Percentiles rank a stretch among this genome's conserved stretches.
These are phyloP conservation scores for Dryadula phaetusa DNA, from an alignment of 2,888 invertebrate species.

Conservation along the genomic window DNA sequence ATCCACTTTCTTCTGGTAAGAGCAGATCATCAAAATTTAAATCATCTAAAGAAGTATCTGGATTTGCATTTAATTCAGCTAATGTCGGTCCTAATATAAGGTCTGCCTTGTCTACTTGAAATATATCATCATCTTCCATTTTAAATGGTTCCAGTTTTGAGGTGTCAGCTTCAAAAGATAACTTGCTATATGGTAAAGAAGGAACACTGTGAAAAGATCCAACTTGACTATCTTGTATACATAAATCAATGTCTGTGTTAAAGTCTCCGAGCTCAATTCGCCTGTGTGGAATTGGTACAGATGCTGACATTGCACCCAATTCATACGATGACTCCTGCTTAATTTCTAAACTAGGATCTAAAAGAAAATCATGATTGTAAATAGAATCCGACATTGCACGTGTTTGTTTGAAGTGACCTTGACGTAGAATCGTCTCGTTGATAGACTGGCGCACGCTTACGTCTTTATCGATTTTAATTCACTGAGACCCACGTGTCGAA, in stretches of 20 bases:
- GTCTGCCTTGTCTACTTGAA: constrained; percentile 94
- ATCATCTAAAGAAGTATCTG: constrained; percentile 92
- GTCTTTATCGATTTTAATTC: constrained; percentile 78
- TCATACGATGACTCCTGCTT: constrained; percentile 86
- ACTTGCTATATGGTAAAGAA: constrained; percentile 70
- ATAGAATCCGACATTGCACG: constrained; percentile 86
- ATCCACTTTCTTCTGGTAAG: constrained; percentile 88
- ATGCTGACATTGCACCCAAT: constrained; percentile 79
- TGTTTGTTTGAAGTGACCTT: constrained; percentile 80
- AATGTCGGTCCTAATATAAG: constrained; percentile 92
- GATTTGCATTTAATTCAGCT: constrained; percentile 93
- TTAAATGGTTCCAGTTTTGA: constrained; percentile 86
- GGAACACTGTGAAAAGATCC: constrained; percentile 73
- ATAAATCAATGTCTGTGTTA: constrained; percentile 82
- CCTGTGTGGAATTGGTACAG: constrained; percentile 86
- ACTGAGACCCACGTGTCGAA: constrained; percentile 77
- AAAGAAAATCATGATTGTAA: constrained; percentile 86
- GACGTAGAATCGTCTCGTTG: constrained; percentile 79
- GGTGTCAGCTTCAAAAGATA: constrained; percentile 71
- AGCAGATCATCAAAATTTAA: constrained; percentile 94
- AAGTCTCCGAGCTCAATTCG: constrained; percentile 79
- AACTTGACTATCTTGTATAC: constrained; percentile 78
- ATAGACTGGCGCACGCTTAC: constrained; percentile 81
- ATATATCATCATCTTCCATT: constrained; percentile 95
- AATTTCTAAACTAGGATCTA: constrained; percentile 85